Percentiles rank a stretch among this genome's conserved stretches.
Conservation (phyloP, 1,140 invertebrate genomes). For the Cotesia chilonis region DNA sequence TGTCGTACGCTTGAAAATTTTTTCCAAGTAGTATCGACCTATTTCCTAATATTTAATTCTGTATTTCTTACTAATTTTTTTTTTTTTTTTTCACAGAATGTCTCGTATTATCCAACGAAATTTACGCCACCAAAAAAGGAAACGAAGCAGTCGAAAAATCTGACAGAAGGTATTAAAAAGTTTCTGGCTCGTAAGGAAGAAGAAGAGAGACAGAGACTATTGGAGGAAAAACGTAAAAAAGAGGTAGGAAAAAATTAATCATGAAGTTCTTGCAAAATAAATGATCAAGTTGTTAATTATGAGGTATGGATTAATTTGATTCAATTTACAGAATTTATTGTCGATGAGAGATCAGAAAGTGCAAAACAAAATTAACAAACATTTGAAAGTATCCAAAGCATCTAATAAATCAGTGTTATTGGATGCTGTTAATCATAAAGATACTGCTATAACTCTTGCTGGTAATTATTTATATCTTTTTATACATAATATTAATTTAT, state of each 20-base stretch:
- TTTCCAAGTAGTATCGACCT: constrained; percentile 18
- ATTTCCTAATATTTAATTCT: constrained; percentile 22
- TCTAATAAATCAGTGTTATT: constrained; percentile 86
- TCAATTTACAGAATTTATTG: constrained; percentile 68
- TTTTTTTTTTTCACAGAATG: constrained; percentile 50
- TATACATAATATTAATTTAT: not conserved
- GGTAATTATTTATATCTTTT: constrained; percentile 50
- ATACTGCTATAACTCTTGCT: constrained; percentile 78
- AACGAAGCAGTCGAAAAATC: constrained; percentile 71
- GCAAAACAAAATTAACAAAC: constrained; percentile 74
- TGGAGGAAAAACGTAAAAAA: constrained; percentile 73
- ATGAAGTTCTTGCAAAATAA: too few relatives aligned
- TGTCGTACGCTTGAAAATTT: not conserved
- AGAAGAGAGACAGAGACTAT: constrained; percentile 75
- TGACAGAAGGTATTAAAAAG: constrained; percentile 82
- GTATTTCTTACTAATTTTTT: constrained; percentile 6
- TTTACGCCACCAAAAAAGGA: constrained; percentile 85
- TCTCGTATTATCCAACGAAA: constrained; percentile 76
- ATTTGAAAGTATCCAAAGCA: constrained; percentile 83
- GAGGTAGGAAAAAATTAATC: constrained; percentile 53
- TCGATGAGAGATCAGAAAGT: constrained; percentile 78
- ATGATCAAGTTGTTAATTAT: too few relatives aligned
- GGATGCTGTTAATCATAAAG: constrained; percentile 80
- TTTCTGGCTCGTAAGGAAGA: constrained; percentile 83
- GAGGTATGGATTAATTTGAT: too few relatives aligned